Percentiles rank a stretch among this genome's conserved stretches.
These are phyloP conservation scores for Cyphomyrmex costatus DNA, from an alignment of 1,140 invertebrate species.

Conservation along the genomic window DNA sequence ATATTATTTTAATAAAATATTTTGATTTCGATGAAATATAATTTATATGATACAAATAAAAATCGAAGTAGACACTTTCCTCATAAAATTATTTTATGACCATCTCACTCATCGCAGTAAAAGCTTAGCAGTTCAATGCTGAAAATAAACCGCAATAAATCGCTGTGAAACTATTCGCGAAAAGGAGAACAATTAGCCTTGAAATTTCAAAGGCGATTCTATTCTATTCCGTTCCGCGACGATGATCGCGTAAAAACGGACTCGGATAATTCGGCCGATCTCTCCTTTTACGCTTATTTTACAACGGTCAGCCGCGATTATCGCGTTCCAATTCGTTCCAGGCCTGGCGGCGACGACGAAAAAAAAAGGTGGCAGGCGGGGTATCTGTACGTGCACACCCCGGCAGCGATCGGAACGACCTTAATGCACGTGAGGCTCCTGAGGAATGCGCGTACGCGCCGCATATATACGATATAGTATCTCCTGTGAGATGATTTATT, in stretches of 20 bases:
- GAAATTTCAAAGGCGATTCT: constrained; percentile 22
- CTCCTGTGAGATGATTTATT: constrained; percentile 21
- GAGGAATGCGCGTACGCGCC: constrained; percentile 45
- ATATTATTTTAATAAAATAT: constrained; percentile 1
- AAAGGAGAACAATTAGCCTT: not conserved
- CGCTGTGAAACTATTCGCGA: not conserved
- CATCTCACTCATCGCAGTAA: not conserved
- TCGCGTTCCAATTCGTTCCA: constrained; percentile 57
- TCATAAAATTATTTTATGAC: not conserved
- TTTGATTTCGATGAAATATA: no score
- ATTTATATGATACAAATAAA: not conserved
- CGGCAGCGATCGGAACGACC: constrained; percentile 58
- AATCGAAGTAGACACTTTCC: not conserved
- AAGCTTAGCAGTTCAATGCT: not conserved
- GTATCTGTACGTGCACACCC: constrained; percentile 32
- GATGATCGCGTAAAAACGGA: constrained; percentile 34
- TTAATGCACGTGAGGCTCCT: constrained; percentile 61
- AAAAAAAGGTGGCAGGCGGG: not conserved
- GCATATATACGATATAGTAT: no score
- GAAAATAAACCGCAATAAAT: not conserved
- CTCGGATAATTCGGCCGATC: constrained; percentile 44
- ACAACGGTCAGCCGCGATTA: constrained; percentile 53
- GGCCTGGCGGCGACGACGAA: constrained; percentile 30
- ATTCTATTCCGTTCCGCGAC: constrained; percentile 8
- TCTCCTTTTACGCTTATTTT: constrained; percentile 37